phyloP scores from a whole-genome alignment of 2,797 vertebrate species.

The Enoplosus armatus region DNA sequence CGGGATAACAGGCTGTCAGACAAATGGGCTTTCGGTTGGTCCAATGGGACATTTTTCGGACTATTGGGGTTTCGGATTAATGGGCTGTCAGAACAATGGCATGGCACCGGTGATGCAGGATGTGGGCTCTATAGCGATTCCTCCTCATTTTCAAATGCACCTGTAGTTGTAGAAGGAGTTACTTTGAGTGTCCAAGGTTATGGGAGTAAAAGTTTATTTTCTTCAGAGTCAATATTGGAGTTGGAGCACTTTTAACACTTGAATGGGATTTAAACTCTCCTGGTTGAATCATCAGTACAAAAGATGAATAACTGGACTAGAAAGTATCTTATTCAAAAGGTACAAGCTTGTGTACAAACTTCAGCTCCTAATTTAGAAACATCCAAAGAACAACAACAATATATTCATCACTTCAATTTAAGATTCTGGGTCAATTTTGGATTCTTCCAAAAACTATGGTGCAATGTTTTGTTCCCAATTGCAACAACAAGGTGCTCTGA shows the following conservation, averaged over 20 bases:
- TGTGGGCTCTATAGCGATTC: neutral
- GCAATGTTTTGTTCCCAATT: neutral
- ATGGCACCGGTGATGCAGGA: too few species aligned
- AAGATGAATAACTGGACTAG: neutral
- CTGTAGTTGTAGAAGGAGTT: neutral
- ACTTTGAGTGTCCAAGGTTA: neutral
- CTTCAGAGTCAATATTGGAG: neutral
- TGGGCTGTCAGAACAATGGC: too few species aligned
- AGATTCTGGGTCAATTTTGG: neutral
- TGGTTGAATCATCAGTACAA: neutral
- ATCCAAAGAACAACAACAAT: neutral
- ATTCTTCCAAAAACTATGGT: neutral
- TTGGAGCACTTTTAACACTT: neutral
- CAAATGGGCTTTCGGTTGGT: too few species aligned
- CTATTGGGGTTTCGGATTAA: too few species aligned
- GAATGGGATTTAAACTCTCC: neutral
- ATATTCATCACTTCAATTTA: neutral
- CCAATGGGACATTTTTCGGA: too few species aligned
- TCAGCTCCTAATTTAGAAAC: neutral
- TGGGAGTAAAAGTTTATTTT: neutral
- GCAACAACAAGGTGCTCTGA: neutral
- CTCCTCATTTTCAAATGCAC: neutral
- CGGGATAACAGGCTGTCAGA: too few species aligned
- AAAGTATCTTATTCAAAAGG: neutral
- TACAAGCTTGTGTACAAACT: neutral